Base-by-base conservation (phyloP, 2,113 vertebrate species). In the Anguilla rostrata region DNA sequence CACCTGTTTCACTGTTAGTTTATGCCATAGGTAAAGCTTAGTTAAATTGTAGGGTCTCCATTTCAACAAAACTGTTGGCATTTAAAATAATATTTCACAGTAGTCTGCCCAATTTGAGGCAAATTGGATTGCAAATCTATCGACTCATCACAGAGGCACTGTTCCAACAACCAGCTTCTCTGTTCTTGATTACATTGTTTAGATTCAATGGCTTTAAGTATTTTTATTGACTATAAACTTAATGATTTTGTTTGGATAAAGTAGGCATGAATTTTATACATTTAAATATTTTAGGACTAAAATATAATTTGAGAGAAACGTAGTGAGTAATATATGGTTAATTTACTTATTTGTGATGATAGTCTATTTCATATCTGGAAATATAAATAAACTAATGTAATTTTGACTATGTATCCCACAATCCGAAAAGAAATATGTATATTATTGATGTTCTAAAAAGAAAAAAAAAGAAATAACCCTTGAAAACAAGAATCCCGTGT, bases 41-140 rank as follows among this genome's bases (percentile, higher is more conserved):
- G 83, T 84, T 66, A 84, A 84, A 75, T 63, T 26, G 60, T 43
- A 43, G 83, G 83, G 83, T 84, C 60, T 75, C 60, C 39, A 43
- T 71, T 84, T 84, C 83, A 75, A n/a, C 29, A 66, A 57, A 57
- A 71, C 40, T 5, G 14, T 49, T 46, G 46, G 57, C 34, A 43
- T 39, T 78, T 40, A 26, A n/a, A n/a, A 16, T n/a, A 5, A n/a
- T 71, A 71, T 71, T 71, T 71, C 63, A 71, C 63, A 71, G 26
- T 71, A n/a, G 63, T 71, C 63, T 71, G 63, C 63, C 0, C 63
- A 22, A 71, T 71, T 71, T 71, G 63, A 71, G 26, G 26, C 71
- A 29, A 66, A 66, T 66, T 66, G 60, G 60, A 66, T 66, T 26
- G 60, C 20, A 22, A 66, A 66, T 66, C 60, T 5, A 22, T 66